phyloP scores from a whole-genome alignment of 2,797 vertebrate species.

The Gymnoscopelus braueri region DNA sequence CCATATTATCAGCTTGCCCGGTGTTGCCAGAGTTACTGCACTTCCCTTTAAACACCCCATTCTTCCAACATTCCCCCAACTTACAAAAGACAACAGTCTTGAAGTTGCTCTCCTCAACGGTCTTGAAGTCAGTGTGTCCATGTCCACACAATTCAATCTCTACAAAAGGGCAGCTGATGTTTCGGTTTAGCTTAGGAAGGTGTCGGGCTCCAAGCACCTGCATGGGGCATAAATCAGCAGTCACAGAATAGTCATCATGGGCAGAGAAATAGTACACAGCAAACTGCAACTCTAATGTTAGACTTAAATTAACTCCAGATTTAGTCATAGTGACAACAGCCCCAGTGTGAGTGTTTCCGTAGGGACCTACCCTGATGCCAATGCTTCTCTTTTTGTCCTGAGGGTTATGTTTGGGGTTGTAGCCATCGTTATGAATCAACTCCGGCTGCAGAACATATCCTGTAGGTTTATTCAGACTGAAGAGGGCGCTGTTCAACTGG shows the following conservation, averaged over 20 bases:
- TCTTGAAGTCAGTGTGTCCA: constrained; percentile 14
- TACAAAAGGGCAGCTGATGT: constrained; percentile 94
- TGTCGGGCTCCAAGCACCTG: constrained; percentile 95
- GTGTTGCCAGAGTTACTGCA: neutral
- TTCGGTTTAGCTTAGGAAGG: constrained; percentile 91
- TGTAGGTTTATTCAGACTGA: constrained; percentile 88
- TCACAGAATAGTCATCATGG: neutral
- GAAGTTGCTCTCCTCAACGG: constrained; percentile 90
- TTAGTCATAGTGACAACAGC: neutral
- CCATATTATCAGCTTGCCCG: no score
- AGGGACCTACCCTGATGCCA: constrained; percentile 83
- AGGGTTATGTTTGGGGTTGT: constrained; percentile 78
- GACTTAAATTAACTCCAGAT: neutral
- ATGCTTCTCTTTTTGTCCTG: constrained; percentile 82
- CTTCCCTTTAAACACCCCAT: neutral
- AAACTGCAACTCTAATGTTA: no score
- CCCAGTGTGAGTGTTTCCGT: neutral
- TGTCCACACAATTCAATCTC: constrained; percentile 95
- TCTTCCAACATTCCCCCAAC: constrained; percentile 46
- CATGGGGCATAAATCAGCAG: constrained; percentile 8
- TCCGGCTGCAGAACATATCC: constrained; percentile 95
- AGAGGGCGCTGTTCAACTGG: constrained; percentile 93
- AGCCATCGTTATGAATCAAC: constrained; percentile 86
- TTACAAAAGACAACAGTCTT: constrained; percentile 94
- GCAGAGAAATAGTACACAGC: no score